phyloP scores from a whole-genome alignment of 2,113 vertebrate genomes.

The Vulpes lagopus region DNA sequence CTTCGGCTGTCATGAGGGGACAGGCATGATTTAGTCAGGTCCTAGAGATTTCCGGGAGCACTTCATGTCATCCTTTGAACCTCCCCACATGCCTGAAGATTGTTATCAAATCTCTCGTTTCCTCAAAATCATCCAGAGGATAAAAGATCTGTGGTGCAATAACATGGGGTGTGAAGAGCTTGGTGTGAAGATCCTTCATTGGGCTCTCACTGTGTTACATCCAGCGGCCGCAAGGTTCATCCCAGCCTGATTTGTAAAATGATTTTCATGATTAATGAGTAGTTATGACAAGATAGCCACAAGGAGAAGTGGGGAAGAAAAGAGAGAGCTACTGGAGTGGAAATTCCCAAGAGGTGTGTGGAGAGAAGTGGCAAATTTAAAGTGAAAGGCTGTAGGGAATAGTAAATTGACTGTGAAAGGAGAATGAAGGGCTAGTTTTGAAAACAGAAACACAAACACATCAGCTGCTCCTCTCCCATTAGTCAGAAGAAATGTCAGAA shows the following conservation, averaged over 20 bases:
- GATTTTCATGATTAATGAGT: slow-evolving; percentile 71
- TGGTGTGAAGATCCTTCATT: background rate
- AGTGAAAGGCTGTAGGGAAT: slow-evolving; percentile 68
- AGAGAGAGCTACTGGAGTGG: slow-evolving; percentile 31
- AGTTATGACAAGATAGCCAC: slow-evolving; percentile 54
- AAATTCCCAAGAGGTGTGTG: slow-evolving; percentile 58
- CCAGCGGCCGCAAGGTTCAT: background rate
- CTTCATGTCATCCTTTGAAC: slow-evolving; percentile 35
- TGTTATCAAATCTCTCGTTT: slow-evolving; percentile 56
- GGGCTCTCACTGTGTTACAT: background rate
- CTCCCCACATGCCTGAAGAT: slow-evolving; percentile 21
- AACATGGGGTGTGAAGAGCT: background rate
- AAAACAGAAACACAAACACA: slow-evolving; percentile 35
- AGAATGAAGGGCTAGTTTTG: slow-evolving; percentile 62
- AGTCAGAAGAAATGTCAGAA: slow-evolving; percentile 28
- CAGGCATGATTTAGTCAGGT: background rate
- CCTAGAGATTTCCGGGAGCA: background rate
- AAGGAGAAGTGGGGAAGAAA: slow-evolving; percentile 27
- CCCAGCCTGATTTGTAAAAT: slow-evolving; percentile 50
- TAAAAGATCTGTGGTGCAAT: slow-evolving; percentile 36
- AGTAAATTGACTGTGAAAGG: slow-evolving; percentile 67
- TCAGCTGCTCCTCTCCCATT: background rate
- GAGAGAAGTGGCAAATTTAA: slow-evolving; percentile 59
- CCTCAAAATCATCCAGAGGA: slow-evolving; percentile 11
- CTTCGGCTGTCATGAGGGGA: background rate